A percentile compares a stretch with the other conserved stretches of the same genome.
These are phyloP conservation scores for Thalpophila matura DNA, from an alignment of 2,888 invertebrate genomes.

Conservation along the genomic window DNA sequence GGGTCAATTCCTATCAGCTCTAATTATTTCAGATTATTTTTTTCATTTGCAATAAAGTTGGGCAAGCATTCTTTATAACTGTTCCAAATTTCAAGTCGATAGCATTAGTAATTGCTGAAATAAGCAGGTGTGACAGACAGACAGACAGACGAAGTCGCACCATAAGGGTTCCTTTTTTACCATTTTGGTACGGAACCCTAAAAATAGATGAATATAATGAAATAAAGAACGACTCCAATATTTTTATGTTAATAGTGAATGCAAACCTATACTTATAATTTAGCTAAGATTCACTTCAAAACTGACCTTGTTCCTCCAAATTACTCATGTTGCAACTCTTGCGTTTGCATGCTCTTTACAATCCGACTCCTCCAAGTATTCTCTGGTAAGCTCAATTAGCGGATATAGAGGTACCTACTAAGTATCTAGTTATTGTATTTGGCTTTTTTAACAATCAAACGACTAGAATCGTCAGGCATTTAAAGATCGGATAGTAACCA, in stretches of 20 bases:
- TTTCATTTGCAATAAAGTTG: too few relatives aligned
- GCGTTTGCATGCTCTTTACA: slow-evolving; percentile 23
- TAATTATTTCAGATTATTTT: too few relatives aligned
- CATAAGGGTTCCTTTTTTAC: too few relatives aligned
- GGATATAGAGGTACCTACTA: neutral
- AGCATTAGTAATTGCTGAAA: too few relatives aligned
- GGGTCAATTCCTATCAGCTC: too few relatives aligned
- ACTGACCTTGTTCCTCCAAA: slow-evolving; percentile 49
- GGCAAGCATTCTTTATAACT: too few relatives aligned
- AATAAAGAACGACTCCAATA: slow-evolving; percentile 23
- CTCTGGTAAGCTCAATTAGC: neutral
- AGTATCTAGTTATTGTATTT: neutral
- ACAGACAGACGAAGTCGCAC: too few relatives aligned
- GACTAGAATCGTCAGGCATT: neutral
- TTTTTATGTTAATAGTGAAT: slow-evolving; percentile 50
- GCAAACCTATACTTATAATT: slow-evolving; percentile 34
- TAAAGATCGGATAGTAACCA: neutral
- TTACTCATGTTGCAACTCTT: slow-evolving; percentile 38
- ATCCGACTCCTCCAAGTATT: neutral
- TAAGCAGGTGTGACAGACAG: too few relatives aligned
- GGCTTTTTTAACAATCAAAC: too few relatives aligned
- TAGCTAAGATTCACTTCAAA: slow-evolving; percentile 38
- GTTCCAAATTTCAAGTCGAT: too few relatives aligned
- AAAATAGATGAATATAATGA: too few relatives aligned
- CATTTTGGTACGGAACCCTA: too few relatives aligned